These are phyloP conservation scores for Zaprionus ornatus DNA, from an alignment of 1,140 invertebrate species.

Conservation along the genomic window DNA sequence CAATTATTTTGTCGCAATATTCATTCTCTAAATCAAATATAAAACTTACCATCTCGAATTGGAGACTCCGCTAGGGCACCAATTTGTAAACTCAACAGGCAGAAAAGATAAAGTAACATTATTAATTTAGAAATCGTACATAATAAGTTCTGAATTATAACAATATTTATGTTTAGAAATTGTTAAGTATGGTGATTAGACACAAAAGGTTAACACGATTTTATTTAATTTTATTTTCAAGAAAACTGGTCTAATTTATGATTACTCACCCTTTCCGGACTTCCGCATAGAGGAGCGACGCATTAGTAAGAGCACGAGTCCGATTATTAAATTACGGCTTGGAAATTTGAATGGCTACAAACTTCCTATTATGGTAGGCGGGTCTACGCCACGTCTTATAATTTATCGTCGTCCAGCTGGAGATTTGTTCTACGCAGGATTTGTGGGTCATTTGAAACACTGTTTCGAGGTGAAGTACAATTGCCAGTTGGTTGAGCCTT, in stretches of 20 bases:
- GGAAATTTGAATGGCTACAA: slow-evolving; percentile 51
- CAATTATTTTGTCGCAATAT: neutral
- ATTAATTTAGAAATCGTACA: neutral
- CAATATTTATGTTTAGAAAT: neutral
- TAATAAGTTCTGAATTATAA: neutral
- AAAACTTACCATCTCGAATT: slow-evolving; percentile 7
- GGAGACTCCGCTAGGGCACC: neutral
- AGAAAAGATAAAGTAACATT: neutral
- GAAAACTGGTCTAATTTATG: slow-evolving; percentile 48
- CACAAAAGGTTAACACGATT: neutral
- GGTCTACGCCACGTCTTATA: slow-evolving; percentile 64
- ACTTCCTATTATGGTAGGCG: slow-evolving; percentile 53
- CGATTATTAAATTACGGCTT: slow-evolving; percentile 27
- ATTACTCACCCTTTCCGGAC: slow-evolving; percentile 61
- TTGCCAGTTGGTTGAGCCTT: slow-evolving; percentile 39
- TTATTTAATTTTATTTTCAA: slow-evolving; percentile 9
- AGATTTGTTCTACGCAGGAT: slow-evolving; percentile 36
- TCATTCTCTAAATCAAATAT: too few species aligned
- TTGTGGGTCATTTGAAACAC: slow-evolving; percentile 57
- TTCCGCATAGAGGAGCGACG: slow-evolving; percentile 44
- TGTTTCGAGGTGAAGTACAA: slow-evolving; percentile 59
- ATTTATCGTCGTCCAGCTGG: slow-evolving; percentile 40
- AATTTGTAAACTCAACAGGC: neutral
- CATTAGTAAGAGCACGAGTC: slow-evolving; percentile 6
- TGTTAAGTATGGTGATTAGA: neutral